These are phyloP conservation scores for Drosophila repleta DNA, from an alignment of 1,140 invertebrate species.

Conservation along the genomic window DNA sequence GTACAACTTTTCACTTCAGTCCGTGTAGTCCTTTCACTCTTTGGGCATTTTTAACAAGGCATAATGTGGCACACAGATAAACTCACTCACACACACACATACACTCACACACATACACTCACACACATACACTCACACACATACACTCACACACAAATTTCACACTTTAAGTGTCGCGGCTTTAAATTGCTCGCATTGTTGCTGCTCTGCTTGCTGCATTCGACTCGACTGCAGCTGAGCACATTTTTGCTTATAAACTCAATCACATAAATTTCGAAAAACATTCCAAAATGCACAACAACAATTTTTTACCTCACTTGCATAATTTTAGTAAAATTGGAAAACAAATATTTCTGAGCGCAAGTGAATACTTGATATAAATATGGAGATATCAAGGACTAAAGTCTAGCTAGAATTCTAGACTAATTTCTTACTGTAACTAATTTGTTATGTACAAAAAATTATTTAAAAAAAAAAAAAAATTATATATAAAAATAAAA, in stretches of 20 bases:
- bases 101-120: neutral
- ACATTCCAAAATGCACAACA: neutral
- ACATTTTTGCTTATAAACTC: conserved; percentile 22
- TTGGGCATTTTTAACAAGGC: conserved; percentile 77
- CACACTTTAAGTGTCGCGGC: conserved; percentile 46
- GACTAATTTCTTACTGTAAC: too few relatives aligned
- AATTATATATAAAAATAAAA: too few relatives aligned
- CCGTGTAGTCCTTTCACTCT: conserved; percentile 40
- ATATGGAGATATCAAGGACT: too few relatives aligned
- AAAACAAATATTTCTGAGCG: too few relatives aligned
- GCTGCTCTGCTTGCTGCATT: neutral
- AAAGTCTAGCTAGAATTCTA: too few relatives aligned
- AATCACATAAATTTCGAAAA: conserved; percentile 28
- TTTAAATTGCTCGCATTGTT: conserved; percentile 41
- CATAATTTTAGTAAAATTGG: too few relatives aligned
- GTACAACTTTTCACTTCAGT: conserved; percentile 21
- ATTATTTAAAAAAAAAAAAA: too few relatives aligned
- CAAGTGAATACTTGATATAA: too few relatives aligned
- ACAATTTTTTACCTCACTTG: too few relatives aligned
- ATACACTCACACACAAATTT: conserved; percentile 8
- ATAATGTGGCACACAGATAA: conserved; percentile 47
- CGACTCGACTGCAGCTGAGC: conserved; percentile 14
- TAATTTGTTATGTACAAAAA: too few relatives aligned
- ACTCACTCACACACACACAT: conserved; percentile 20
- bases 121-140: too few relatives aligned